A percentile compares a stretch with the other conserved stretches of the same genome.
phyloP scores from a whole-genome alignment of 2,113 vertebrate genomes.

The human (Homo sapiens) region GRCh38 chr3:105549001-105549500 shows the following conservation, averaged over 20 bases:
- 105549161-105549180: slow-evolving; percentile 53
- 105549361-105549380: background rate
- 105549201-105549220: slow-evolving; percentile 43
- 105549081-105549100: slow-evolving; percentile 8
- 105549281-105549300: background rate
- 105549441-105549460: background rate
- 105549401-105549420: background rate
- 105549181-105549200: slow-evolving; percentile 49
- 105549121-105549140: slow-evolving; percentile 56
- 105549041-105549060: background rate
- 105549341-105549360: background rate
- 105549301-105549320: background rate
- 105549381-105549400: background rate
- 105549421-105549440: no score
- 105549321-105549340: background rate
- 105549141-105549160: slow-evolving; percentile 52
- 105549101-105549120: slow-evolving; percentile 30
- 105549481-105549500: background rate
- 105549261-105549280: background rate
- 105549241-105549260: slow-evolving; percentile 17
- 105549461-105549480: background rate
- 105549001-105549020: background rate
- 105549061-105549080: slow-evolving; percentile 40
- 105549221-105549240: slow-evolving; percentile 11
- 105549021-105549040: background rate